Evolutionary conservation across 2,113 vertebrate genomes (phyloP).

Genomic region (Seriola rivoliana): DNA sequence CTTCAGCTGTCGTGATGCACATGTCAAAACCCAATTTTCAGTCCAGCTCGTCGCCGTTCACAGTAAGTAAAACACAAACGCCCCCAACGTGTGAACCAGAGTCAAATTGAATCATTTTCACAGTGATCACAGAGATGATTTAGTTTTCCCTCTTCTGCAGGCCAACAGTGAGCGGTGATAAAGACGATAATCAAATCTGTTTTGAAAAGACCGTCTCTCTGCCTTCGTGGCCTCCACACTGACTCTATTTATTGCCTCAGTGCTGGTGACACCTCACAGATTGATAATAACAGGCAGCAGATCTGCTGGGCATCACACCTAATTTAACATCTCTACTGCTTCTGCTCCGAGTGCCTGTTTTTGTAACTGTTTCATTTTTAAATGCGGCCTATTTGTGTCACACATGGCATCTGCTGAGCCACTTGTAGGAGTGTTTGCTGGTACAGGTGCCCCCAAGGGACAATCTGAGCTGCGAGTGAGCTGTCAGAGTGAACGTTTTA

Average conservation of each 20-base stretch:
- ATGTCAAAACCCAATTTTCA: too few species aligned
- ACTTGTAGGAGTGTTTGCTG: background rate
- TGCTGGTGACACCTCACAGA: background rate
- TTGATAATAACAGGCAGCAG: background rate
- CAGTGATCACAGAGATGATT: background rate
- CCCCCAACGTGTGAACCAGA: background rate
- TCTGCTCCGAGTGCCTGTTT: background rate
- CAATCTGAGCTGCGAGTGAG: background rate
- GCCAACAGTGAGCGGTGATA: background rate
- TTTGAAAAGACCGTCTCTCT: background rate
- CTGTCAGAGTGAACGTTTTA: background rate
- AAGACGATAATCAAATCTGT: background rate
- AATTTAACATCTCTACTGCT: background rate
- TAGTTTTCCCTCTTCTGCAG: background rate
- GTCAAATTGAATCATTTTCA: background rate
- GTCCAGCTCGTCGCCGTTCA: too few species aligned
- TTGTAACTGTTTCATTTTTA: background rate
- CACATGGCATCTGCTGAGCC: constrained; percentile 5
- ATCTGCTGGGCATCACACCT: background rate
- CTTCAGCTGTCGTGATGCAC: too few species aligned
- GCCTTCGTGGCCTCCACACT: background rate
- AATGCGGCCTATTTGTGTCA: background rate
- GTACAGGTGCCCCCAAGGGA: background rate
- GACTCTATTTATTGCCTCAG: background rate
- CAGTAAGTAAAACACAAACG: too few species aligned